Conservation (phyloP, 1,140 invertebrate species). For the Physella acuta region DNA sequence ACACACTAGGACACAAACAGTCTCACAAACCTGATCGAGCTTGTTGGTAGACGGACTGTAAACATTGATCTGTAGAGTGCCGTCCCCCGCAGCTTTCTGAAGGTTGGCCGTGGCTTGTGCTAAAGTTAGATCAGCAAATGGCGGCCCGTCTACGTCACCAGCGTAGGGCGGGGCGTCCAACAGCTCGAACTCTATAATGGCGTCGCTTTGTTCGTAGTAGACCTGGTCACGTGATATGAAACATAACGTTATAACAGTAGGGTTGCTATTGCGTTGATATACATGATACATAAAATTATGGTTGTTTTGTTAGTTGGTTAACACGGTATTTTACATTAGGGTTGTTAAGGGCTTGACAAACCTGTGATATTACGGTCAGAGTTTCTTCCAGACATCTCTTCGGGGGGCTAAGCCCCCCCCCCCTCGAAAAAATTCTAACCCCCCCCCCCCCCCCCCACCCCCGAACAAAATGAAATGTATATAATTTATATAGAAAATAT, state of each 20-base stretch:
- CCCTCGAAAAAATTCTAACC: no score
- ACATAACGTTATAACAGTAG: background rate
- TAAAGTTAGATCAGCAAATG: background rate
- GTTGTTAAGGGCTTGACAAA: no score
- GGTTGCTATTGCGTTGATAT: background rate
- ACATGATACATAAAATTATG: background rate
- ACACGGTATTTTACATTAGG: background rate
- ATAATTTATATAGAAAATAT: no score
- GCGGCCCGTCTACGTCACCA: background rate
- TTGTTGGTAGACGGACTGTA: background rate
- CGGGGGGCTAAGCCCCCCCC: no score
- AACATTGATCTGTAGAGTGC: background rate
- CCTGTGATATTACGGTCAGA: no score
- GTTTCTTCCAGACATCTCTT: no score
- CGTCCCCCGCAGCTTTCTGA: background rate
- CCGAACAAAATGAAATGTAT: no score
- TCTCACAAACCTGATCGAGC: no score
- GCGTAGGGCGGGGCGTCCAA: slow-evolving; percentile 15
- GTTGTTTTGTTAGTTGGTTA: background rate
- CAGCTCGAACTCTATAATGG: slow-evolving; percentile 16
- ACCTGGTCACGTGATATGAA: slow-evolving; percentile 2
- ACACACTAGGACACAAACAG: background rate
- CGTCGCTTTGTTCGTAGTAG: slow-evolving; percentile 10
- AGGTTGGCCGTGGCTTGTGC: background rate
- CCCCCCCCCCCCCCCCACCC: no score